Base-by-base conservation (phyloP, 2,113 vertebrate species). In the Dipodomys merriami region DNA sequence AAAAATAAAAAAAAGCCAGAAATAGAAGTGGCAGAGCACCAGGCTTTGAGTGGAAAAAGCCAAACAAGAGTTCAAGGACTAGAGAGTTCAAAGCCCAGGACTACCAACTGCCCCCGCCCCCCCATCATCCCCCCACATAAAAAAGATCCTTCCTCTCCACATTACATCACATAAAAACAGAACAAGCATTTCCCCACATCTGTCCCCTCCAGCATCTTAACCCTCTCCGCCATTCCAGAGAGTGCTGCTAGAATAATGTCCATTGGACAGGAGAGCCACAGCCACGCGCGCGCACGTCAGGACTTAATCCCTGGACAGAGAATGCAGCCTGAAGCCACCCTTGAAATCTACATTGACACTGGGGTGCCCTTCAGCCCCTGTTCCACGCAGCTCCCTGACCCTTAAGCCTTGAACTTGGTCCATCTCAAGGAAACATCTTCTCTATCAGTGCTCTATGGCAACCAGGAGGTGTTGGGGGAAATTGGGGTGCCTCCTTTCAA, bases 181-280 rank as follows among this genome's bases (percentile, higher is more conserved):
- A 67, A 22, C 8, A 20, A 79, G 3, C 5, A 7, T 73, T 77
- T 2, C 1, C 1, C 20, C 18, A 67, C 64, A 77, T 80, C 89
- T 92, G 62, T 12, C 9, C 27, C 82, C 62, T 35, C 71, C 73
- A 74, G 74, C 44, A 19, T 0, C 46, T 81, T 88, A 68, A 81
- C 80, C 89, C 83, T 30, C 35, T 85, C 35, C 20, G 79, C 57
- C 29, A 5, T 44, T 57, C 27, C 16, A 27, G 68, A 20, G 65
- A 44, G 35, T 44, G 49, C 44, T 49, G 4, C 23, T 16, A 4
- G 23, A 30, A 4, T 44, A 7, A 0, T 9, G 39, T 46, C 88
- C 79, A n/a, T 81, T 84, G 35, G 44, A 84, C 46, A n/a, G 68
- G 46, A 84, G 67, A 77, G 30, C 44, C 90, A 73, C 86, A 46